phyloP scores from a whole-genome alignment of 1,140 invertebrate genomes.

The Drosophila nikananu region DNA sequence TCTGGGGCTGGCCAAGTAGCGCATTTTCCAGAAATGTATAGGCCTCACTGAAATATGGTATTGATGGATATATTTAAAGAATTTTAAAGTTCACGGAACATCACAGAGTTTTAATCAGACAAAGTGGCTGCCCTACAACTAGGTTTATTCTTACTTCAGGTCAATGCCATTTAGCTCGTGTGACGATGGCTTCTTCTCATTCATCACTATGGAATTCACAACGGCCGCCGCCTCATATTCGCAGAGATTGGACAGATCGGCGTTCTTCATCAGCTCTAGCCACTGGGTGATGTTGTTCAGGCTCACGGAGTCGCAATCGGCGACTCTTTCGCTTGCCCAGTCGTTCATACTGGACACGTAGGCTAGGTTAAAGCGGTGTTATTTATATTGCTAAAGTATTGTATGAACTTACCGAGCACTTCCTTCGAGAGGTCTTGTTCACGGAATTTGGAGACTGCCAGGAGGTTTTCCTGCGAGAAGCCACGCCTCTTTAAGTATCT shows the following conservation, averaged over 20 bases:
- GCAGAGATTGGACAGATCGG: conserved; percentile 39
- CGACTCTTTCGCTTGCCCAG: conserved; percentile 27
- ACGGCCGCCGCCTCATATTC: conserved; percentile 62
- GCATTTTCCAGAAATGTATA: conserved; percentile 71
- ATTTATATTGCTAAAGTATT: not conserved
- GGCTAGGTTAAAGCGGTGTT: conserved; percentile 16
- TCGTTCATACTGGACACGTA: conserved; percentile 33
- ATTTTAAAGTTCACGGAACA: not conserved
- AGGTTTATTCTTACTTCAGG: conserved; percentile 44
- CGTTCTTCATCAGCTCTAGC: conserved; percentile 56
- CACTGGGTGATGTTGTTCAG: conserved; percentile 69
- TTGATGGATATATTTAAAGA: not conserved
- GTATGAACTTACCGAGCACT: conserved; percentile 27
- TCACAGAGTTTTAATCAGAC: too few species aligned
- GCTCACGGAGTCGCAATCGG: conserved; percentile 62
- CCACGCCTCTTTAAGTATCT: conserved; percentile 34
- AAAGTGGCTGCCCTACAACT: not conserved
- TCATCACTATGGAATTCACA: conserved; percentile 56
- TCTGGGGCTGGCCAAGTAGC: conserved; percentile 67
- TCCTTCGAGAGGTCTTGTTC: conserved; percentile 4
- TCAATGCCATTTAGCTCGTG: conserved; percentile 49
- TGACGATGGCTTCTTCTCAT: conserved; percentile 55
- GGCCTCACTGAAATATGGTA: conserved; percentile 51
- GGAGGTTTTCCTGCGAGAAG: conserved; percentile 37
- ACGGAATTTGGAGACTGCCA: conserved; percentile 5